These are phyloP conservation scores for Pseudopodoces humilis DNA, from an alignment of 2,113 vertebrate genomes.

Conservation along the genomic window DNA sequence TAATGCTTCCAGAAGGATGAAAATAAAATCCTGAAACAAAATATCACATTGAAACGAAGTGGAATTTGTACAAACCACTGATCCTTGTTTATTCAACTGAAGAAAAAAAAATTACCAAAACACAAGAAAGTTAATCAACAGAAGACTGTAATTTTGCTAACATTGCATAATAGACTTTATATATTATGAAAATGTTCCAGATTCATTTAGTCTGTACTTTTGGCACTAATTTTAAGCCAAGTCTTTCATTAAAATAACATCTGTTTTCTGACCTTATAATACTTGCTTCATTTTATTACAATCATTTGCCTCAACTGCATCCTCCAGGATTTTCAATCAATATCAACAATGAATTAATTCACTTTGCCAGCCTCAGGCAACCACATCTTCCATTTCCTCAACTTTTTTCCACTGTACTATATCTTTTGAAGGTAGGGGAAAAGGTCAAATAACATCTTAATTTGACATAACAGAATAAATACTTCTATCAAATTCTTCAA, in stretches of 20 bases:
- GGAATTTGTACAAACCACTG: neutral
- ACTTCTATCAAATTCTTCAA: neutral
- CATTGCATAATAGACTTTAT: neutral
- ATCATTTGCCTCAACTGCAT: slow-evolving; percentile 41
- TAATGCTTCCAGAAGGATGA: neutral
- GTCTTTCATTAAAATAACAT: slow-evolving; percentile 47
- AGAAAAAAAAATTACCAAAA: slow-evolving; percentile 2
- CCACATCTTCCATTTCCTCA: slow-evolving; percentile 29
- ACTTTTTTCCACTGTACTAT: slow-evolving; percentile 2
- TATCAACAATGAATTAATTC: slow-evolving; percentile 54
- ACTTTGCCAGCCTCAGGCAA: slow-evolving; percentile 50
- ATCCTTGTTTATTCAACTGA: neutral
- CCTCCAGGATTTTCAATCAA: slow-evolving; percentile 41
- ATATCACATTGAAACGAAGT: neutral
- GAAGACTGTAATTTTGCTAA: neutral
- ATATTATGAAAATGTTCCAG: neutral
- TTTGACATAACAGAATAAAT: slow-evolving; percentile 23
- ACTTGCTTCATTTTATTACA: slow-evolving; percentile 19
- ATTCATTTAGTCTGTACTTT: neutral
- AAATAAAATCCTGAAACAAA: slow-evolving; percentile 1
- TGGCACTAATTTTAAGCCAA: slow-evolving; percentile 15
- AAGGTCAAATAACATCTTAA: slow-evolving; percentile 33
- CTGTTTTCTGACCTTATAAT: slow-evolving; percentile 52
- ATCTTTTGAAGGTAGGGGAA: slow-evolving; percentile 30
- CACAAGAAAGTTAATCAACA: neutral